These are phyloP conservation scores for Gouania willdenowi DNA, from an alignment of 2,797 vertebrate genomes.

Conservation along the genomic window DNA sequence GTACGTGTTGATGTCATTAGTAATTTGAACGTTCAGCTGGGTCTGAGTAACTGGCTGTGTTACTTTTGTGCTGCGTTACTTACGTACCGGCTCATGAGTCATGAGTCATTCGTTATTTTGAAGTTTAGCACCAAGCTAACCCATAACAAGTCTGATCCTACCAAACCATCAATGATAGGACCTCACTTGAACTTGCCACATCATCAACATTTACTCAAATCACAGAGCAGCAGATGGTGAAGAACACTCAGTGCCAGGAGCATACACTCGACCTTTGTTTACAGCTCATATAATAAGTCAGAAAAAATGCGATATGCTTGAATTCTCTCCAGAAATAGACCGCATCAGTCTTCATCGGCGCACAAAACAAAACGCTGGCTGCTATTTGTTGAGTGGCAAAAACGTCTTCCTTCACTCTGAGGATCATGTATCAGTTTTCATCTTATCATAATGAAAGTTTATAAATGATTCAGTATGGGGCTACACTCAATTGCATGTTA, in stretches of 20 bases:
- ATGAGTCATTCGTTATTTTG: conserved; percentile 51
- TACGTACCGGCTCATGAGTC: no score
- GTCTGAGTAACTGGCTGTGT: no score
- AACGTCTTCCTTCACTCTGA: background rate
- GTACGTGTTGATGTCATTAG: no score
- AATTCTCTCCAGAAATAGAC: conserved; percentile 37
- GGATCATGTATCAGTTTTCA: no score
- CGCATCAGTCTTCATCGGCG: background rate
- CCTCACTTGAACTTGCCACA: conserved; percentile 41
- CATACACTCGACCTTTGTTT: conserved; percentile 44
- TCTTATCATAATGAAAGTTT: background rate
- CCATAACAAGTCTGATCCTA: conserved; percentile 27
- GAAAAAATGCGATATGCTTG: conserved; percentile 34
- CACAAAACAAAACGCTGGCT: conserved; percentile 1
- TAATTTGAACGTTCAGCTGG: no score
- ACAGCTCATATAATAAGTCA: conserved; percentile 44
- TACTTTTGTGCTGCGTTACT: no score
- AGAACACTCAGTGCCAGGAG: conserved; percentile 31
- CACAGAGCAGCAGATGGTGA: conserved; percentile 47
- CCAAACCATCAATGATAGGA: conserved; percentile 28
- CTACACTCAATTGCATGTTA: background rate
- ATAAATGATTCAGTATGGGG: background rate
- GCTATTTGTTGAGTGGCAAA: background rate
- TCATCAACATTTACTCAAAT: conserved; percentile 33
- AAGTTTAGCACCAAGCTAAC: conserved; percentile 17